Base-by-base conservation (phyloP, 2,113 vertebrate species). In the Onychostoma macrolepis region DNA sequence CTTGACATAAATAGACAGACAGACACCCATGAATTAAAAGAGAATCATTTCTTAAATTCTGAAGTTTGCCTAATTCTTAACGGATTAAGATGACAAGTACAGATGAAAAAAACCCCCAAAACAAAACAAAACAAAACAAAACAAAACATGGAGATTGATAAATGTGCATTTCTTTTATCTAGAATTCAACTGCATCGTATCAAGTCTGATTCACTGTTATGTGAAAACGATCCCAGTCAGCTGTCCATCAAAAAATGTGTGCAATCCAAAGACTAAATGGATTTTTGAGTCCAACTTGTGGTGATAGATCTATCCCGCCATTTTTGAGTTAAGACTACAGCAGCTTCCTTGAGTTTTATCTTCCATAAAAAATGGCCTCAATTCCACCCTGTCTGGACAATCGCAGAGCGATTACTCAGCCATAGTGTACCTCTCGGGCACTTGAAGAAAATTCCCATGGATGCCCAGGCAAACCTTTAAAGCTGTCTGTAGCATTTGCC, bases 101-200 rank as follows among this genome's bases (percentile, higher is more conserved):
- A 36, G 33, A 36, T 36, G 21, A 21, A 71, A 21, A 71, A 10
- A 7, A 67, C 7, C n/a, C 6, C 19, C 9, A 45, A 45, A 45
- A 11, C 50, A 19, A 15, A 1, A 17, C 11, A 1, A 17, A 56
- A 24, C 8, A 2, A 58, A 61, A 61, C 24, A 61, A 36, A 69
- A 21, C 19, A 15, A 33, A 69, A 1, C 6, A 1, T 19, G 3
- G 19, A 21, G 8, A 21, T 19, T 71, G 67, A 56, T 28, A 56
- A 80, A 38, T n/a, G 2, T 58, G 19, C 50, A 56, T 58, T 38
- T n/a, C 19, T 93, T 91, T 92, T 92, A 92, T 92, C 92, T 91
- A 36, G 88, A 92, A 90, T 91, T 89, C 63, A 86, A 89, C 87
- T 91, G 89, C 91, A 90, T 91, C 90, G 88, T 28, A 92, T 91